Conservation (phyloP, 2,113 vertebrate species). For the Hippocampus barbouri region DNA sequence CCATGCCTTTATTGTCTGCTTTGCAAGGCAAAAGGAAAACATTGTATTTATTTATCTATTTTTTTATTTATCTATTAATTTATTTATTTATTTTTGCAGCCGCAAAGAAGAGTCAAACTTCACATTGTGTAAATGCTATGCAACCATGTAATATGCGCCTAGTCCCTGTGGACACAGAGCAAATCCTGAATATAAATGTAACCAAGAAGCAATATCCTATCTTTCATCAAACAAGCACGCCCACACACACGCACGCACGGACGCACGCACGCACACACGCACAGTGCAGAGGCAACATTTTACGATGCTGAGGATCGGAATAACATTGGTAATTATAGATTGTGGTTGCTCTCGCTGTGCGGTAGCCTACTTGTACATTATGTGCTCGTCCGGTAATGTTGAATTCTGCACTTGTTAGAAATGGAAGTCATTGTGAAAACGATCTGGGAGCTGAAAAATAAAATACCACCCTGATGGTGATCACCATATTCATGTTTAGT, state of each 20-base stretch:
- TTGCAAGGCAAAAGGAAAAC: neutral
- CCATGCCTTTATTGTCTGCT: neutral
- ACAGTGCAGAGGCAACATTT: constrained; percentile 27
- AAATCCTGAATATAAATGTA: neutral
- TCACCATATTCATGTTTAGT: too few relatives aligned
- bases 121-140: neutral
- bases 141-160: neutral
- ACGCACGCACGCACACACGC: neutral
- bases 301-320: constrained; percentile 28
- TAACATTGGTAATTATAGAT: constrained; percentile 44
- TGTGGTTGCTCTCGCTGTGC: constrained; percentile 22
- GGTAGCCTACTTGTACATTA: constrained; percentile 5
- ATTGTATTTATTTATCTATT: too few relatives aligned
- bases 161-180: neutral
- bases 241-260: neutral
- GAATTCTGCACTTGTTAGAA: too few relatives aligned
- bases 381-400: neutral
- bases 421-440: too few relatives aligned
- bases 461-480: too few relatives aligned
- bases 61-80: too few relatives aligned
- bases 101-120: neutral
- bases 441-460: too few relatives aligned
- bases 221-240: neutral
- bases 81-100: too few relatives aligned
- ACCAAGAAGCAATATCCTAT: constrained; percentile 2